Conservation (phyloP, 2,888 invertebrate species). For the Parnassius glacialis region DNA sequence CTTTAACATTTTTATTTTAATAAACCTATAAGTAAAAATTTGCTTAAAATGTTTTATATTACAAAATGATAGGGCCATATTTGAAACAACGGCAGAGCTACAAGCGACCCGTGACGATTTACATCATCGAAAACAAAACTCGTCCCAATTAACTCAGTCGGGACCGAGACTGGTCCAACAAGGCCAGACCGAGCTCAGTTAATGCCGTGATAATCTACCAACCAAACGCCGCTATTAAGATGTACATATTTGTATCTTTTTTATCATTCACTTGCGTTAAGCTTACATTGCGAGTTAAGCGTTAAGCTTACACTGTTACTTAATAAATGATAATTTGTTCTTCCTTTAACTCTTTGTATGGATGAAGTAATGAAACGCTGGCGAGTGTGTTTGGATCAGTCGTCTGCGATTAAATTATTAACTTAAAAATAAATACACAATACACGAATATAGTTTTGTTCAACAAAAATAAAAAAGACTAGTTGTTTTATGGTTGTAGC, state of each 20-base stretch:
- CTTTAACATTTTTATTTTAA: no score
- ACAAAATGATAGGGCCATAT: not conserved
- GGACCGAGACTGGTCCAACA: constrained; percentile 19
- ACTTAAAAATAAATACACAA: no score
- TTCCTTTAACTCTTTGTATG: not conserved
- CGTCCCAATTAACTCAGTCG: constrained; percentile 18
- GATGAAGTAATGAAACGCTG: constrained; percentile 2
- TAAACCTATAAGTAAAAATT: no score
- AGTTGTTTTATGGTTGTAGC: no score
- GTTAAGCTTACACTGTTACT: not conserved
- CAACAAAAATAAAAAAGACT: no score
- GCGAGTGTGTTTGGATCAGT: no score
- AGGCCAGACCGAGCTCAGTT: constrained; percentile 2
- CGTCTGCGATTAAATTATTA: no score
- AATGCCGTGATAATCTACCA: constrained; percentile 12
- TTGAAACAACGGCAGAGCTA: not conserved
- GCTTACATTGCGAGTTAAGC: not conserved
- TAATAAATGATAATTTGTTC: constrained; percentile 20
- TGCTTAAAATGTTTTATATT: no score
- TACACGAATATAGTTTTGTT: no score
- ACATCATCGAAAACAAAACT: constrained; percentile 20
- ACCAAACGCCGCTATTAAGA: constrained; percentile 14
- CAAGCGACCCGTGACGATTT: constrained; percentile 2
- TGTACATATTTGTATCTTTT: constrained; percentile 13
- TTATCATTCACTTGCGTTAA: constrained; percentile 1